Conservation (phyloP, 2,797 vertebrate species). For the Tragopan temminckii region DNA sequence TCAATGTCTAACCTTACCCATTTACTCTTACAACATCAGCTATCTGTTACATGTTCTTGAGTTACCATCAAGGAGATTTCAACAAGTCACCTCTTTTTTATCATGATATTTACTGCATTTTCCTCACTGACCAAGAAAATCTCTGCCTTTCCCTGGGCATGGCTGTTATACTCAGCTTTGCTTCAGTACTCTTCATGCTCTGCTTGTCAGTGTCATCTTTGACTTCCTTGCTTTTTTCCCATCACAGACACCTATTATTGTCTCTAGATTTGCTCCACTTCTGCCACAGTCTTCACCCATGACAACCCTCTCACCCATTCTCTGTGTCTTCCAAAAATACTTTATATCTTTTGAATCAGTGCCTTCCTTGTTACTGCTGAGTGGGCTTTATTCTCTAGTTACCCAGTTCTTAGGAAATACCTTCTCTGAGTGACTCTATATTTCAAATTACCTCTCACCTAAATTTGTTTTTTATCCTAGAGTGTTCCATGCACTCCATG, state of each 20-base stretch:
- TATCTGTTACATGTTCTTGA: background rate
- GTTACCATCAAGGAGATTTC: background rate
- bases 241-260: background rate
- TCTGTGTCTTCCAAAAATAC: background rate
- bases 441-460: background rate
- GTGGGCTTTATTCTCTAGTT: background rate
- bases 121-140: background rate
- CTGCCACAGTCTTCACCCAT: background rate
- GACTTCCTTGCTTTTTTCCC: background rate
- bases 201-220: background rate
- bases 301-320: background rate
- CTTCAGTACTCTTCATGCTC: background rate
- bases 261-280: background rate
- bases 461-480: background rate
- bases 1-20: background rate
- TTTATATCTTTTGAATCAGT: background rate
- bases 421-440: background rate
- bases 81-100: background rate
- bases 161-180: background rate
- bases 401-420: background rate
- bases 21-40: background rate
- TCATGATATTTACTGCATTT: background rate
- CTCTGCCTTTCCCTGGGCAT: accelerated
- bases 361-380: background rate
- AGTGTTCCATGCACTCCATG: background rate